Evolutionary conservation across 2,113 vertebrate genomes (phyloP).

Genomic region (Actenoides hombroni): DNA sequence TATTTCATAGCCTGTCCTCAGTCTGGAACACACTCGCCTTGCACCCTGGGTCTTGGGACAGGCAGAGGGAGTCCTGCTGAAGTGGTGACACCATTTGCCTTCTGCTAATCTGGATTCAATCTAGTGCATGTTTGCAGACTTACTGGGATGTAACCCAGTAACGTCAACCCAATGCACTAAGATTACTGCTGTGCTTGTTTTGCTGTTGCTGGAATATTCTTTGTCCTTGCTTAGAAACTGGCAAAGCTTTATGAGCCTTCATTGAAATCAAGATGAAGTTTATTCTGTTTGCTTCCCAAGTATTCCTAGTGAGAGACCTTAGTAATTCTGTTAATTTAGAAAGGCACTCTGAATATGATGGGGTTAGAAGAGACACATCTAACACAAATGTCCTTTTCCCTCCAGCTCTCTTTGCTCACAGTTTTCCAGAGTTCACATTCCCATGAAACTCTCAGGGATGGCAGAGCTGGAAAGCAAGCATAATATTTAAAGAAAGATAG

Average conservation of each 20-base stretch:
- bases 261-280: background rate
- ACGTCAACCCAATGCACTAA: background rate
- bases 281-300: background rate
- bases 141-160: background rate
- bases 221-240: background rate
- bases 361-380: background rate
- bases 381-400: background rate
- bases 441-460: background rate
- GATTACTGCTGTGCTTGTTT: background rate
- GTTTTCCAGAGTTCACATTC: background rate
- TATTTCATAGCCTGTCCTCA: background rate
- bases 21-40: background rate
- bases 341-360: background rate
- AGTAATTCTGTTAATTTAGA: background rate
- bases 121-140: background rate
- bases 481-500: background rate
- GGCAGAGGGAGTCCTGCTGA: background rate
- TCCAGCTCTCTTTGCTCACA: background rate
- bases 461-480: background rate
- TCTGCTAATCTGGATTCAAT: background rate
- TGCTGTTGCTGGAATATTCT: background rate
- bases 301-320: background rate
- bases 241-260: background rate
- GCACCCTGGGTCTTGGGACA: background rate
- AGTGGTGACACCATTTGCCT: background rate